These are phyloP conservation scores for Caenorhabditis doughertyi DNA, from an alignment of 2,888 invertebrate genomes.

Conservation along the genomic window DNA sequence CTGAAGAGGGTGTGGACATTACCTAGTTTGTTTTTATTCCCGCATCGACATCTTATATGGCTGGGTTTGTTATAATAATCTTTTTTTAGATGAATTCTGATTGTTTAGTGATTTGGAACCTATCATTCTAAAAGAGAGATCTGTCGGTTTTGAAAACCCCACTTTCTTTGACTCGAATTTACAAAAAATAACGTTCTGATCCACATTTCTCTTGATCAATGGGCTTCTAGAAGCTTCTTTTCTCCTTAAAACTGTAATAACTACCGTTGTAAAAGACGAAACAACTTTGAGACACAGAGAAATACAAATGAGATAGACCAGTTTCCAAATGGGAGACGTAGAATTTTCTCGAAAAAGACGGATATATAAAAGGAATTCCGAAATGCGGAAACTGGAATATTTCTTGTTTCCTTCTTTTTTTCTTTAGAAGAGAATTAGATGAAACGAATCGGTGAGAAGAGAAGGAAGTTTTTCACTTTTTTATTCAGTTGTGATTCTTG, in stretches of 20 bases:
- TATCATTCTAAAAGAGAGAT: no score
- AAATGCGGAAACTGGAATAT: conserved; percentile 24
- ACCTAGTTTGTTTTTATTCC: neutral
- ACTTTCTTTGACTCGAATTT: no score
- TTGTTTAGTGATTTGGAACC: no score
- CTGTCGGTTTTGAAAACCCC: no score
- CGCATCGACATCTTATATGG: neutral
- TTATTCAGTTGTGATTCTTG: conserved; percentile 2
- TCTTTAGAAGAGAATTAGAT: conserved; percentile 12
- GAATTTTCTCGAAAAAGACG: conserved; percentile 13
- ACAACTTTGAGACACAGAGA: neutral
- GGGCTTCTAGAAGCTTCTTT: neutral
- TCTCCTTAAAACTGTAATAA: conserved; percentile 2
- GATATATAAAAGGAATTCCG: conserved; percentile 11
- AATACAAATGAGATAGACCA: conserved; percentile 10
- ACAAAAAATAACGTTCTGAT: no score
- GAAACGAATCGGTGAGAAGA: conserved; percentile 2
- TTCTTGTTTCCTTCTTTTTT: conserved; percentile 6
- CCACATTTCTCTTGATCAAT: no score
- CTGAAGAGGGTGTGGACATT: neutral
- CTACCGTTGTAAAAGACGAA: neutral
- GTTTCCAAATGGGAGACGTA: conserved; percentile 14
- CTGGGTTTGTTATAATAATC: no score
- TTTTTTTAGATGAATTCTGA: no score
- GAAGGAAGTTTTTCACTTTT: conserved; percentile 19